phyloP scores from a whole-genome alignment of 1,140 invertebrate genomes.

The Orchesella cincta region DNA sequence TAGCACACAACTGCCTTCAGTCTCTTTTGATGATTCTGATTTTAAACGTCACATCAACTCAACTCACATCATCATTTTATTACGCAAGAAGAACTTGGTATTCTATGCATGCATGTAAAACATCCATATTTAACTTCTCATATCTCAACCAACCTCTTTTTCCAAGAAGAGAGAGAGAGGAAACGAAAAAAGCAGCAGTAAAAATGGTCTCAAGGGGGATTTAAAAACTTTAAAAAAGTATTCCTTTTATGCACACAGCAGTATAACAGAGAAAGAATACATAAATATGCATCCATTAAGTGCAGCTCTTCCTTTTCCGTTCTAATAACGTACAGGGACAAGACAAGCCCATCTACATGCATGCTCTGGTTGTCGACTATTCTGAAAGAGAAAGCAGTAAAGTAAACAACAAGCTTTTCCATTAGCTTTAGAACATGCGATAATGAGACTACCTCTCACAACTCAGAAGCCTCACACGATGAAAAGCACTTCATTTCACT shows the following conservation, averaged over 20 bases:
- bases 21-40: no score
- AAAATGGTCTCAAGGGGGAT: conserved; percentile 24
- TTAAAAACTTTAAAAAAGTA: conserved; percentile 31
- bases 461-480: not conserved
- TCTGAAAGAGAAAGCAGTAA: conserved; percentile 12
- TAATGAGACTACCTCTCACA: conserved; percentile 8
- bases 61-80: no score
- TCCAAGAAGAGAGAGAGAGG: no score
- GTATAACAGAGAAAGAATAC: not conserved
- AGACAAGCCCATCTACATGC: no score
- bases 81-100: no score
- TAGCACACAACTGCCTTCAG: no score
- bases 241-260: conserved; percentile 5
- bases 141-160: no score
- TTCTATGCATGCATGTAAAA: no score
- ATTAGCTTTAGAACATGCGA: conserved; percentile 6
- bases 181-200: conserved; percentile 4
- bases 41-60: no score
- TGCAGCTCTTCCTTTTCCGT: not conserved
- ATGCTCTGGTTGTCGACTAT: no score
- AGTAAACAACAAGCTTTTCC: conserved; percentile 19
- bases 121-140: no score
- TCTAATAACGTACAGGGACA: not conserved
- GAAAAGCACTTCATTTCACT: conserved; percentile 6
- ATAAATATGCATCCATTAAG: not conserved